phyloP scores from a whole-genome alignment of 2,888 invertebrate species.

The Choristoneura rosaceana region DNA sequence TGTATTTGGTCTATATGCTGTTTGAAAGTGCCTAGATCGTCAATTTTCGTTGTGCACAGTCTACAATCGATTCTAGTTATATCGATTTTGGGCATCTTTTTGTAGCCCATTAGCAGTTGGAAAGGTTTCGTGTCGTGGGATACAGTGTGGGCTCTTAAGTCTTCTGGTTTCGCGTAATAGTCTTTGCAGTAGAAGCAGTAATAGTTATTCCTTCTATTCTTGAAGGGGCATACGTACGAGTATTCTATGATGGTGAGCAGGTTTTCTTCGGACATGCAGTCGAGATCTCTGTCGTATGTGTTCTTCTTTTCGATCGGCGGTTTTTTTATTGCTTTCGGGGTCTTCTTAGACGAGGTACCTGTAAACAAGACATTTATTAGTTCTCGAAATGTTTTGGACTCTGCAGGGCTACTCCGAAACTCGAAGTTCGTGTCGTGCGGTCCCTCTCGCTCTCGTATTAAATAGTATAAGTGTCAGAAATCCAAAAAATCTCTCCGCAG shows the following conservation, averaged over 20 bases:
- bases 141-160: conserved; percentile 72
- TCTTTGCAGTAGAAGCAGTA: conserved; percentile 81
- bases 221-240: conserved; percentile 77
- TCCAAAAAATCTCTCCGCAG: too few species aligned
- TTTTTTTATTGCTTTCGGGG: conserved; percentile 56
- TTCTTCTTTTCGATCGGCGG: conserved; percentile 69
- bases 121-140: conserved; percentile 78
- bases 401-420: too few species aligned
- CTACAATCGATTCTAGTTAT: conserved; percentile 76
- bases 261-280: conserved; percentile 80
- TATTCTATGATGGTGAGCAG: conserved; percentile 75
- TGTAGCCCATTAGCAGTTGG: conserved; percentile 75
- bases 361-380: conserved; percentile 40
- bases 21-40: conserved; percentile 69
- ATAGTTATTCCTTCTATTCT: conserved; percentile 76
- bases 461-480: too few species aligned
- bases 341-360: conserved; percentile 55
- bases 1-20: conserved; percentile 73
- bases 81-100: conserved; percentile 78
- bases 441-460: too few species aligned
- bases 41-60: conserved; percentile 69
- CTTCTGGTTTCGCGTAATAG: conserved; percentile 77
- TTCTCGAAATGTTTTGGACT: not conserved
- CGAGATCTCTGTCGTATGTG: conserved; percentile 72
- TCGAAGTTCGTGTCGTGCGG: too few species aligned